Evolutionary conservation across 2,113 vertebrate species (phyloP).

Genomic region (Heterochromis multidens): DNA sequence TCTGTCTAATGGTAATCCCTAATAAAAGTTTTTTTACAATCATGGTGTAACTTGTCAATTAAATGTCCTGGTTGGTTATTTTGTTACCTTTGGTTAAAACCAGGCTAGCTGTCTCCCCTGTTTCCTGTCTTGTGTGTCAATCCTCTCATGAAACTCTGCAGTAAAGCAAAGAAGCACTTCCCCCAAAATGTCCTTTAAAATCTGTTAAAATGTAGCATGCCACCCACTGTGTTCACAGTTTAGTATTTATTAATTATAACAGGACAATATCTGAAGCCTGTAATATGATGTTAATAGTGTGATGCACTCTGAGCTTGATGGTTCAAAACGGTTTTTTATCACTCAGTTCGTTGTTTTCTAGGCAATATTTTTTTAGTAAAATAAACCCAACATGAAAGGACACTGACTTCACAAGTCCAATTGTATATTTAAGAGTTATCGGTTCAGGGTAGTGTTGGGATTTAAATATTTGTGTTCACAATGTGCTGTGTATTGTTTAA

Average conservation of each 20-base stretch:
- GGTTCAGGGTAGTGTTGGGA: neutral
- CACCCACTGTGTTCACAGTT: no score
- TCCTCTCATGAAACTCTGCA: no score
- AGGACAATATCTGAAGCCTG: no score
- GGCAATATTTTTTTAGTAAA: slow-evolving; percentile 1
- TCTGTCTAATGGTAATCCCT: neutral
- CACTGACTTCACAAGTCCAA: neutral
- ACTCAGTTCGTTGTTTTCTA: no score
- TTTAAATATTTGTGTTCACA: no score
- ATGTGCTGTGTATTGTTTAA: no score
- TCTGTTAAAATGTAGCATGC: no score
- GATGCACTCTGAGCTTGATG: neutral
- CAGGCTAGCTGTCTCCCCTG: neutral
- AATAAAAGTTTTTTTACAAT: neutral
- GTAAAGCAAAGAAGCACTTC: no score
- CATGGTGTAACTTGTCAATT: neutral
- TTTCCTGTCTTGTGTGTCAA: neutral
- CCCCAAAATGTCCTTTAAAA: no score
- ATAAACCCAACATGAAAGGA: neutral
- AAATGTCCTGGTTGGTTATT: neutral
- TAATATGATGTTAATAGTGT: neutral
- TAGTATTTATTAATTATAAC: no score
- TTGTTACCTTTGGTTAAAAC: neutral
- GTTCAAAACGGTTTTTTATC: no score
- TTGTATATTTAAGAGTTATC: no score